These are phyloP conservation scores for Hedya salicella DNA, from an alignment of 2,888 invertebrate genomes.

Conservation along the genomic window DNA sequence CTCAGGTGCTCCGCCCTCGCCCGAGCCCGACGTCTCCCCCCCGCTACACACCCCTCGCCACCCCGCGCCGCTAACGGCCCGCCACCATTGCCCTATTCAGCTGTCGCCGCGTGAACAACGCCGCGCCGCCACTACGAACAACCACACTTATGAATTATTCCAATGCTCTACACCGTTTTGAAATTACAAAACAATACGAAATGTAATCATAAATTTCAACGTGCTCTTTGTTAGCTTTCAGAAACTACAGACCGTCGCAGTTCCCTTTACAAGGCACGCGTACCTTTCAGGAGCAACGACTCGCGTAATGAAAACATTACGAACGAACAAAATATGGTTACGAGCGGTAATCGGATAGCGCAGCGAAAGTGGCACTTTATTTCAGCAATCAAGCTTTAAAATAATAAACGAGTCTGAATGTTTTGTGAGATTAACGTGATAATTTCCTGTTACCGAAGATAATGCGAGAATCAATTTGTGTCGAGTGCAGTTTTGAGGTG, in stretches of 20 bases:
- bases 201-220: slow-evolving; percentile 75
- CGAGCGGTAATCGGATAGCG: slow-evolving; percentile 34
- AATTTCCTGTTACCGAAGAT: slow-evolving; percentile 75
- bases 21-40: slow-evolving; percentile 52
- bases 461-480: slow-evolving; percentile 75
- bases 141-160: slow-evolving; percentile 82
- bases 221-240: slow-evolving; percentile 72
- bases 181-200: slow-evolving; percentile 81
- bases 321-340: slow-evolving; percentile 11
- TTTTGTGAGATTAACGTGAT: slow-evolving; percentile 62
- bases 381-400: slow-evolving; percentile 42
- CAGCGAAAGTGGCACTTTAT: slow-evolving; percentile 43
- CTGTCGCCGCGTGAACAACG: slow-evolving; percentile 76
- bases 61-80: slow-evolving; percentile 65
- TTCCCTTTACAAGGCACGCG: slow-evolving; percentile 29
- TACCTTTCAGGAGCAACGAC: slow-evolving; percentile 51
- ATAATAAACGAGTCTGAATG: slow-evolving; percentile 48
- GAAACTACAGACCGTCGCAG: slow-evolving; percentile 36
- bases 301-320: slow-evolving; percentile 42
- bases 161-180: slow-evolving; percentile 70
- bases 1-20: slow-evolving; percentile 83
- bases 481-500: slow-evolving; percentile 61
- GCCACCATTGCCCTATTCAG: slow-evolving; percentile 81
- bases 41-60: slow-evolving; percentile 49
- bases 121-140: slow-evolving; percentile 72